Base-by-base conservation (phyloP, 2,113 vertebrate species). In the Pionites leucogaster region DNA sequence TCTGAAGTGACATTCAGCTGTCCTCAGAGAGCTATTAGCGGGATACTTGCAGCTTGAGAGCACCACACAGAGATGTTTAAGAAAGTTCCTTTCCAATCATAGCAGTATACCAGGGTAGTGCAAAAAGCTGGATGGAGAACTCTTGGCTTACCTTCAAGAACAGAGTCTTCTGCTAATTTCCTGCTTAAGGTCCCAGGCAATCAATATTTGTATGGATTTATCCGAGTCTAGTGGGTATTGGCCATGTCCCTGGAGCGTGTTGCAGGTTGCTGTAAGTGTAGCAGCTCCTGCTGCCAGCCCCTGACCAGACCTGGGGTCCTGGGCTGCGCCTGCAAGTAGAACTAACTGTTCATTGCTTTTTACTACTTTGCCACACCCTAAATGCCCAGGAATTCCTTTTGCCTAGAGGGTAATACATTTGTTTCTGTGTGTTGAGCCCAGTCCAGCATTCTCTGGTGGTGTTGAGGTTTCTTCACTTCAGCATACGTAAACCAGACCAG, bases 191-290 rank as follows among this genome's bases (percentile, higher is more conserved):
- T 70, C 19, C 29, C 27, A 63, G 39, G 7, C 16, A 42, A 17
- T 29, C 5, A 22, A 6, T 50, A 35, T 50, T 31, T 59, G 12
- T 69, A 75, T 59, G 79, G 41, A 22, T 65, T 63, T 82, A 3
- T 41, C 41, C 6, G 46, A 8, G 18, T 7, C 5, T 41, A 14
- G 44, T 24, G 67, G 17, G 9, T 69, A 11, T 52, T 62, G 74
- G 39, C 42, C 39, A 3, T 0, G 0, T 4, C 42, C 4, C 17
- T 33, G 52, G 50, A 42, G 19, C 8, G 0, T 2, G 29, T 10
- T 87, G 60, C 24, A 18, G 17, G 41, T 39, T 41, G 79, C 27
- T 50, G 22, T 7, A 2, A 29, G 52, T 25, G 5, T 6, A 1
- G 25, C 0, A 0, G 55, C 10, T 7, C 33, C 46, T 67, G 29